Base-by-base conservation (phyloP, 53 echinoderm and acorn worm species). In the Luidia sarsii region DNA sequence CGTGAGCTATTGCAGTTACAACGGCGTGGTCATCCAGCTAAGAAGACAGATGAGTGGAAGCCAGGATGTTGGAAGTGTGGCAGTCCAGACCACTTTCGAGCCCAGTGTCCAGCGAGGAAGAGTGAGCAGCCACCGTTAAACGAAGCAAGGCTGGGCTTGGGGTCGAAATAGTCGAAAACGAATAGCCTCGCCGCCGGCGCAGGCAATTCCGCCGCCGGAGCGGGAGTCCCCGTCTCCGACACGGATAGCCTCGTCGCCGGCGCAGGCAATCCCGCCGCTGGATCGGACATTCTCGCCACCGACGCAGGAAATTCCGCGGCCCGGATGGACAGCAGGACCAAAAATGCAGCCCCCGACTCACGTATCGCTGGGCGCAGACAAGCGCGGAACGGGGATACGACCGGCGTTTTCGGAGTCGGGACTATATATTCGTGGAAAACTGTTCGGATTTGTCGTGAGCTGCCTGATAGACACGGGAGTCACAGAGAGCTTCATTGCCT, bases 1-100 rank as follows among this genome's bases (percentile, higher is more conserved):
- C 68, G 15, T 19, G 48, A 68, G 28, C 46, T 68, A 30, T 48
- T 68, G 68, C 24, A 43, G 38, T 18, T 24, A 48, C 31, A 15
- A 22, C 48, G 13, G 10, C 48, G 48, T 18, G 48, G 10, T 2
- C 46, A 48, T n/a, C n/a, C n/a, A n/a, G n/a, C 10, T 21, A 9
- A 48, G 46, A 52, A 54, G 35, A 7, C 32, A 1, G 9, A 28
- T 14, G 35, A 71, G 6, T 52, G 53, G 52, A 71, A 51, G n/a
- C 71, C 71, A n/a, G 52, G 71, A 48, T 68, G 68, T 25, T 48
- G 63, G 63, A 29, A 31, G 22, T 66, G 67, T 30, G 45, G 67
- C 2, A 45, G 46, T 22, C 45, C 18, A 23, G 67, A 66, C 2
- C 68, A 48, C 20, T 68, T 68, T 22, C 68, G 68, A 9, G 68